A percentile compares a stretch with the other conserved stretches of the same genome.
phyloP scores from a whole-genome alignment of 2,113 vertebrate genomes.

The Corythornis vintsioides region DNA sequence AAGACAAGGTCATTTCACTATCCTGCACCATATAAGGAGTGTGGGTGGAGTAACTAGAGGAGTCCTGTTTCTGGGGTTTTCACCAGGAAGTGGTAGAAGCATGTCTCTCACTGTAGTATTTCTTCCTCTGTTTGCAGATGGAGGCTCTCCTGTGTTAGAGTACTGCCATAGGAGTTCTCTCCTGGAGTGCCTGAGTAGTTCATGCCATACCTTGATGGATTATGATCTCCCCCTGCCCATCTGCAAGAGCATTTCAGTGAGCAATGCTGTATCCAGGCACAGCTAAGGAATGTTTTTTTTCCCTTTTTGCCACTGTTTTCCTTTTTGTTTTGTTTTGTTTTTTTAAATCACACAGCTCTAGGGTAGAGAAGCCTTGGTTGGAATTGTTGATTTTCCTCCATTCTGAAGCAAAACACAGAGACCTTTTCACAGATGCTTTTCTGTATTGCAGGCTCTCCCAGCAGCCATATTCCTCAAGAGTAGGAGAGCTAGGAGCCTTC shows the following conservation, averaged over 20 bases:
- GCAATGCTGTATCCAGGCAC: not conserved
- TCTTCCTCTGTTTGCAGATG: not conserved
- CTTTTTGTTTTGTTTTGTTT: not conserved
- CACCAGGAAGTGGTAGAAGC: not conserved
- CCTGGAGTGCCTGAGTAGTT: not conserved
- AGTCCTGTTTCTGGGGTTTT: not conserved
- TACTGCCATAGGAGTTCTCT: not conserved
- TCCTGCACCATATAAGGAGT: not conserved
- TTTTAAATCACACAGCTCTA: not conserved
- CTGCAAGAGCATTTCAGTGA: not conserved
- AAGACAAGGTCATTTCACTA: not conserved
- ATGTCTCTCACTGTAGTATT: fast-evolving
- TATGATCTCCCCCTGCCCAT: not conserved
- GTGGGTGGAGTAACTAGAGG: not conserved
- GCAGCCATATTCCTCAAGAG: not conserved
- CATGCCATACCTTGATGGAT: not conserved
- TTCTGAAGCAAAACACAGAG: not conserved
- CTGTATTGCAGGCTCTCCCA: not conserved
- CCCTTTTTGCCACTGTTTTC: not conserved
- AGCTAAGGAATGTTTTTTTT: not conserved
- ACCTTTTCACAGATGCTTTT: not conserved
- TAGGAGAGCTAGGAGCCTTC: not conserved
- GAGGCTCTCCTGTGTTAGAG: not conserved
- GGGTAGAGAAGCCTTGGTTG: not conserved
- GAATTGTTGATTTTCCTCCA: not conserved